Evolutionary conservation across 2,113 vertebrate species (phyloP).

Genomic region (Mobula hypostoma): DNA sequence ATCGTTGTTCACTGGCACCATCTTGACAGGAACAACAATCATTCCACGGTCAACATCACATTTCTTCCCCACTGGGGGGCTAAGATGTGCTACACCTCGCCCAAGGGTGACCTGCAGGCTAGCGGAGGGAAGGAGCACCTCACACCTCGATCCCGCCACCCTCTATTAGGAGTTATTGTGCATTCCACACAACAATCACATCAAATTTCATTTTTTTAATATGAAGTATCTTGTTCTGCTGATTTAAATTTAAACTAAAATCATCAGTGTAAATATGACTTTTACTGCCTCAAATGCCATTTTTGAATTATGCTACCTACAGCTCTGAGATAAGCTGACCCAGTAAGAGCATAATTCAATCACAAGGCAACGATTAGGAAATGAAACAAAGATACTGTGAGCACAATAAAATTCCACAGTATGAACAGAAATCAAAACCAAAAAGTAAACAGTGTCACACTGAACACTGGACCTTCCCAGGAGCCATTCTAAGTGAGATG

Average conservation of each 20-base stretch:
- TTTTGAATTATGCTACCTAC: not conserved
- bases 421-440: constrained; percentile 19
- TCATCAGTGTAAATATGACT: not conserved
- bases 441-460: not conserved
- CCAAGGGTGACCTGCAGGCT: too few species aligned
- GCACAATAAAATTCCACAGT: constrained; percentile 6
- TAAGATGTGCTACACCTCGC: too few species aligned
- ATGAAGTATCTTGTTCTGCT: not conserved
- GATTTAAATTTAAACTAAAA: not conserved
- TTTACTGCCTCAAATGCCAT: not conserved
- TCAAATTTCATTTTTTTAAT: constrained; percentile 1
- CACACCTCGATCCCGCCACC: not conserved
- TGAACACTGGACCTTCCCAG: not conserved
- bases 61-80: too few species aligned
- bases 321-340: not conserved
- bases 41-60: too few species aligned
- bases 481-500: constrained; percentile 8
- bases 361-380: not conserved
- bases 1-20: too few species aligned
- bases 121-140: too few species aligned
- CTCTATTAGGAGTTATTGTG: not conserved
- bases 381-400: constrained; percentile 15
- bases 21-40: too few species aligned
- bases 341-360: not conserved
- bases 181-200: not conserved